Conservation (phyloP, 2,113 vertebrate genomes). For the Cyanocitta stelleri region DNA sequence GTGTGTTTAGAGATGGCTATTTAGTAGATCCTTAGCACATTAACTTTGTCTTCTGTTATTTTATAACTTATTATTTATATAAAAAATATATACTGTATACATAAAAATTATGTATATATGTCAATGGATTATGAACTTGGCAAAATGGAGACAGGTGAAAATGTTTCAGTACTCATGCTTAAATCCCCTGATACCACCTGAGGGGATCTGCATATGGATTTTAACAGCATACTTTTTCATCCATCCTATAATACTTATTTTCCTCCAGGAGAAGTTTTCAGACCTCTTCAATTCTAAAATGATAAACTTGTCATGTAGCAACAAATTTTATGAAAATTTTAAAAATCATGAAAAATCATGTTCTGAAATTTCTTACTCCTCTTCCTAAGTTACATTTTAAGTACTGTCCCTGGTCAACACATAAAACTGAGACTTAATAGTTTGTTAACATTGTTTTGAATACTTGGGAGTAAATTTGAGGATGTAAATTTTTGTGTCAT, state of each 20-base stretch:
- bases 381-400: not conserved
- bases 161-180: not conserved
- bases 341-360: not conserved
- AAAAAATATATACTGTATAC: not conserved
- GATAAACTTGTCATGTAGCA: not conserved
- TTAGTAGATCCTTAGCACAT: not conserved
- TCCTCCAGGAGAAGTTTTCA: not conserved
- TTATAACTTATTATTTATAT: not conserved
- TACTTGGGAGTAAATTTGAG: not conserved
- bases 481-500: not conserved
- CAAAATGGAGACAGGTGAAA: not conserved
- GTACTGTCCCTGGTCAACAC: not conserved
- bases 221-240: not conserved
- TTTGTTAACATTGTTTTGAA: not conserved
- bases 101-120: not conserved
- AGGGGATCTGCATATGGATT: not conserved
- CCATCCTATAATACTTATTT: not conserved
- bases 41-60: not conserved
- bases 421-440: not conserved
- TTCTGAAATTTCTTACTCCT: not conserved
- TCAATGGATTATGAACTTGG: not conserved
- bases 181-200: not conserved
- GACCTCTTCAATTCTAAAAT: not conserved
- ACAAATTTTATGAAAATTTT: not conserved
- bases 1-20: not conserved